phyloP scores from a whole-genome alignment of 2,797 vertebrate genomes.

The Lithobates pipiens region DNA sequence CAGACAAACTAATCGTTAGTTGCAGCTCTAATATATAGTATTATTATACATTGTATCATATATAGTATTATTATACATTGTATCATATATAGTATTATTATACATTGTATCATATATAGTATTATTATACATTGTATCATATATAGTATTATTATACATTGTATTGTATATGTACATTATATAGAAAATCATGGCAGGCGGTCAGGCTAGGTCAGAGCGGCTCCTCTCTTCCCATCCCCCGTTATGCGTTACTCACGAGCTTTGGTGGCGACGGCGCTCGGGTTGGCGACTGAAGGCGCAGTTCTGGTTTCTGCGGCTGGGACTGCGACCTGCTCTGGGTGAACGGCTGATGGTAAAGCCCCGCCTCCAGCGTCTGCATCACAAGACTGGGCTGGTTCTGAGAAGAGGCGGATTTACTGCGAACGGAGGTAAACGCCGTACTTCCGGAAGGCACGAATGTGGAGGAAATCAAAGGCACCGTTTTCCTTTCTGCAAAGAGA shows the following conservation, averaged over 20 bases:
- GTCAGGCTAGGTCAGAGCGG: no score
- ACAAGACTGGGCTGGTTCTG: slow-evolving; percentile 83
- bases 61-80: no score
- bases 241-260: slow-evolving; percentile 80
- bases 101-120: no score
- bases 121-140: no score
- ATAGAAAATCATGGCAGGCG: no score
- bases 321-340: slow-evolving; percentile 75
- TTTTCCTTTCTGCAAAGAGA: slow-evolving; percentile 89
- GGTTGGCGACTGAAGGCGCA: slow-evolving; percentile 73
- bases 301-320: slow-evolving; percentile 77
- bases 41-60: no score
- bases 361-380: slow-evolving; percentile 78
- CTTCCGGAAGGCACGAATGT: slow-evolving; percentile 91
- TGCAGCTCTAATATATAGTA: no score
- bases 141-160: no score
- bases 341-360: slow-evolving; percentile 83
- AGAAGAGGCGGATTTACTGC: slow-evolving; percentile 77
- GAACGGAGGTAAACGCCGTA: slow-evolving; percentile 76
- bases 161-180: no score
- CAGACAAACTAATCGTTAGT: no score
- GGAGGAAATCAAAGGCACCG: slow-evolving; percentile 91
- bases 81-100: no score
- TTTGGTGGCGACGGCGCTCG: slow-evolving; percentile 74
- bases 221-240: no score